These are phyloP conservation scores for Enteromius viviparus DNA, from an alignment of 2,797 vertebrate genomes.

Conservation along the genomic window DNA sequence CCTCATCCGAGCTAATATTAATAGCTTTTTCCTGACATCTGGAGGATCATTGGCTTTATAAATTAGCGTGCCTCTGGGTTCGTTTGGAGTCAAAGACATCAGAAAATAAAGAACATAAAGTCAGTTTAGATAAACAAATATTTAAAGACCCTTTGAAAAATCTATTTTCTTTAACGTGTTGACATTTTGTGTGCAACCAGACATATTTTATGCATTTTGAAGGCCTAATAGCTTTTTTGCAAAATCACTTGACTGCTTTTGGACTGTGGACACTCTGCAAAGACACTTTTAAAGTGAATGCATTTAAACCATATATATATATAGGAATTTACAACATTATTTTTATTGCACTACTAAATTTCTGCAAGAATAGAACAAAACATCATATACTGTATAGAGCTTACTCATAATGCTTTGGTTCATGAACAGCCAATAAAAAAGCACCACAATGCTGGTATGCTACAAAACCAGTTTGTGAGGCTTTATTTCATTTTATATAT, in stretches of 20 bases:
- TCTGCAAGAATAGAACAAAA: not conserved
- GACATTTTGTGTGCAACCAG: not conserved
- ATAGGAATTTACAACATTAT: not conserved
- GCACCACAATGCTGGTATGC: not conserved
- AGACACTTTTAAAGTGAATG: not conserved
- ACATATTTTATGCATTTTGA: not conserved
- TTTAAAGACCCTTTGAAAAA: not conserved
- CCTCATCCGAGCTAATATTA: not conserved
- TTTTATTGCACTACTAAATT: not conserved
- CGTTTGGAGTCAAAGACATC: not conserved
- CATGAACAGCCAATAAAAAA: not conserved
- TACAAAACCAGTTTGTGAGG: not conserved
- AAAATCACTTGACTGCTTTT: not conserved
- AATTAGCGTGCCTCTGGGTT: not conserved
- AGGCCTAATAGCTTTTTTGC: not conserved
- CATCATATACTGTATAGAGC: not conserved
- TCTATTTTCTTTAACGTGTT: not conserved
- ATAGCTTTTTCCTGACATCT: not conserved
- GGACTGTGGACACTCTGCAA: not conserved
- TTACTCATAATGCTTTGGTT: not conserved
- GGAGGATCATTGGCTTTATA: not conserved
- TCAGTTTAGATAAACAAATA: not conserved
- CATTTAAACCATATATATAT: not conserved
- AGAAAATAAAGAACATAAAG: not conserved
- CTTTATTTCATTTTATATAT: not conserved